A percentile compares a stretch with the other conserved stretches of the same genome.
These are phyloP conservation scores for Pediacus dermestoides DNA, from an alignment of 2,888 invertebrate species.

Conservation along the genomic window DNA sequence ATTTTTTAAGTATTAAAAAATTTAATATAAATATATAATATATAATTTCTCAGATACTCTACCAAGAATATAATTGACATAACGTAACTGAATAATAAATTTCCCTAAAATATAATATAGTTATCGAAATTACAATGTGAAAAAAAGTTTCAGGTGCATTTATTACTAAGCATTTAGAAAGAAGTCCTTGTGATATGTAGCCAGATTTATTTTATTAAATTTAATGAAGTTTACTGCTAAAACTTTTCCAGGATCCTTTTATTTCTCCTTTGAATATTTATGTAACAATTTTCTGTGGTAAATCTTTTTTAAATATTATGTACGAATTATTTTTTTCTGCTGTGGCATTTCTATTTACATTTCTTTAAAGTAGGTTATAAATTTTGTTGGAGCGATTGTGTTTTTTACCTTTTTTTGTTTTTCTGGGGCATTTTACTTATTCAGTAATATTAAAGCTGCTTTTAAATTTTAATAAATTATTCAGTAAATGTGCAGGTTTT, in stretches of 20 bases:
- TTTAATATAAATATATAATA: too few species aligned
- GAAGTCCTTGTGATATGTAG: constrained; percentile 18
- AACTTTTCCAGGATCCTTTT: constrained; percentile 22
- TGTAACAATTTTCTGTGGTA: constrained; percentile 7
- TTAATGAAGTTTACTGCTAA: constrained; percentile 29
- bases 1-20: too few species aligned
- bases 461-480: constrained; percentile 5
- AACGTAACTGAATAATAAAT: too few species aligned
- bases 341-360: background rate
- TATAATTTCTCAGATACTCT: too few species aligned
- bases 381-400: constrained; percentile 1
- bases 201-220: constrained; percentile 30
- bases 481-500: background rate
- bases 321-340: background rate
- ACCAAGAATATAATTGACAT: too few species aligned
- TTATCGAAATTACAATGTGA: too few species aligned
- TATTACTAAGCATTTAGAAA: too few species aligned
- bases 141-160: too few species aligned
- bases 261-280: constrained; percentile 24
- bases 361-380: constrained; percentile 1
- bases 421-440: background rate
- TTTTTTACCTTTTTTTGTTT: constrained; percentile 1
- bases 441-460: constrained; percentile 1
- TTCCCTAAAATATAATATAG: too few species aligned
- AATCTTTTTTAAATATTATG: constrained; percentile 1